Percentiles rank a stretch among this genome's conserved stretches.
These are phyloP conservation scores for Diploscapter pachys DNA, from an alignment of 1,140 invertebrate genomes.

Conservation along the genomic window DNA sequence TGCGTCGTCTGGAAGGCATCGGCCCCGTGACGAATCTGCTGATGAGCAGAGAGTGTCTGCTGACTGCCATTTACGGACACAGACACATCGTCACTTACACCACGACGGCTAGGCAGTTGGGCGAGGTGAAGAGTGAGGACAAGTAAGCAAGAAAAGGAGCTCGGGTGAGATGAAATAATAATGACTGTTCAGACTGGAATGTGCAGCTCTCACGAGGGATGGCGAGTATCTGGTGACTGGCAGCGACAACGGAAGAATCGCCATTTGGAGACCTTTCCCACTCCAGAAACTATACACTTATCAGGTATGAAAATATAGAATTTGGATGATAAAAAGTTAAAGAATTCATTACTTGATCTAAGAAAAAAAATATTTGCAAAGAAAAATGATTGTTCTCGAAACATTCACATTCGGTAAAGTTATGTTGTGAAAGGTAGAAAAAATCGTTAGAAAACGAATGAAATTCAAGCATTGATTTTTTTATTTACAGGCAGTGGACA, in stretches of 20 bases:
- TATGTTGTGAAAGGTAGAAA: too few relatives aligned
- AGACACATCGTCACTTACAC: slow-evolving; percentile 67
- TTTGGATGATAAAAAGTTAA: too few relatives aligned
- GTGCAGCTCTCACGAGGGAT: slow-evolving; percentile 87
- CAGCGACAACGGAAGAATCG: slow-evolving; percentile 91
- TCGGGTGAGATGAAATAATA: not conserved
- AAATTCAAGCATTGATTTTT: not conserved
- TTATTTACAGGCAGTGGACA: slow-evolving; percentile 59
- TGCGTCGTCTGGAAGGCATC: slow-evolving; percentile 64
- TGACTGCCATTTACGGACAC: slow-evolving; percentile 81
- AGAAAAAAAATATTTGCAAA: too few relatives aligned
- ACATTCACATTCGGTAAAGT: too few relatives aligned
- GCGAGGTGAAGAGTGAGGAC: slow-evolving; percentile 63
- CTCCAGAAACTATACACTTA: slow-evolving; percentile 92
- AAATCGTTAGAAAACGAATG: too few relatives aligned
- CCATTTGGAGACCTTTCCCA: slow-evolving; percentile 96
- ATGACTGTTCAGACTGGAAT: slow-evolving; percentile 66
- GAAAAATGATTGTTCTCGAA: too few relatives aligned
- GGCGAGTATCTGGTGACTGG: slow-evolving; percentile 92
- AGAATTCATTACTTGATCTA: too few relatives aligned
- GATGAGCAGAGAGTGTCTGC: slow-evolving; percentile 88
- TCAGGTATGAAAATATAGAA: slow-evolving; percentile 63
- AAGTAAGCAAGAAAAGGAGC: slow-evolving; percentile 1
- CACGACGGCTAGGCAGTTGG: slow-evolving; percentile 80
- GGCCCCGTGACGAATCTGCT: slow-evolving; percentile 74